Evolutionary conservation across 2,797 vertebrate species (phyloP).

Genomic region (Gouania willdenowi): DNA sequence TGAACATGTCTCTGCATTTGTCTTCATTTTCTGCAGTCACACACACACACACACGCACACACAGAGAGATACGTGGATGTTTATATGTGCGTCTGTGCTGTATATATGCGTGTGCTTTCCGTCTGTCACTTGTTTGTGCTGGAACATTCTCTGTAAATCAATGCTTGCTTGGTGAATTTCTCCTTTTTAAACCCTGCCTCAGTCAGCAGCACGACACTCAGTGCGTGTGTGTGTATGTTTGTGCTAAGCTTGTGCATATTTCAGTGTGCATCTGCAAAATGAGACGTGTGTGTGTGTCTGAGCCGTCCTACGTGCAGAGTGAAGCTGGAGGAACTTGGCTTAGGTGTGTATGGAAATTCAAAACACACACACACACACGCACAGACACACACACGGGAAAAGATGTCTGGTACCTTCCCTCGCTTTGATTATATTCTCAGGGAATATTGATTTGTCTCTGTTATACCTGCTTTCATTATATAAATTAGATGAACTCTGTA

Average conservation of each 20-base stretch:
- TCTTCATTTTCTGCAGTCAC: background rate
- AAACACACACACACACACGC: conserved; percentile 5
- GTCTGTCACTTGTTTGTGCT: conserved; percentile 47
- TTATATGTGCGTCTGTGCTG: conserved; percentile 26
- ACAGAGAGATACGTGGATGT: no score
- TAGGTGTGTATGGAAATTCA: conserved; percentile 2
- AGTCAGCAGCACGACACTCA: conserved; percentile 42
- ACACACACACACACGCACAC: background rate
- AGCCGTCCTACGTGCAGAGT: conserved; percentile 26
- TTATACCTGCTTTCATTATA: conserved; percentile 24
- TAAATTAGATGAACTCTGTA: conserved; percentile 4
- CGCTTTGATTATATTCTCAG: conserved; percentile 39
- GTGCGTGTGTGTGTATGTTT: background rate
- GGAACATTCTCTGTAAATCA: conserved; percentile 44
- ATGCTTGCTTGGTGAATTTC: conserved; percentile 62
- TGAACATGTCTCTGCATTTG: conserved; percentile 1
- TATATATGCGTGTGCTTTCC: conserved; percentile 44
- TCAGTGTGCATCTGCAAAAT: conserved; percentile 25
- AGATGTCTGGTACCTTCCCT: conserved; percentile 45
- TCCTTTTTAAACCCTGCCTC: conserved; percentile 47
- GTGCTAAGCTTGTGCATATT: conserved; percentile 4
- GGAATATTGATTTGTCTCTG: conserved; percentile 50
- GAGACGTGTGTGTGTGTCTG: conserved; percentile 15
- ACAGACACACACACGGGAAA: conserved; percentile 7
- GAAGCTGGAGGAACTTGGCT: conserved; percentile 24